phyloP scores from a whole-genome alignment of 2,888 invertebrate species.

The Tinea pellionella region DNA sequence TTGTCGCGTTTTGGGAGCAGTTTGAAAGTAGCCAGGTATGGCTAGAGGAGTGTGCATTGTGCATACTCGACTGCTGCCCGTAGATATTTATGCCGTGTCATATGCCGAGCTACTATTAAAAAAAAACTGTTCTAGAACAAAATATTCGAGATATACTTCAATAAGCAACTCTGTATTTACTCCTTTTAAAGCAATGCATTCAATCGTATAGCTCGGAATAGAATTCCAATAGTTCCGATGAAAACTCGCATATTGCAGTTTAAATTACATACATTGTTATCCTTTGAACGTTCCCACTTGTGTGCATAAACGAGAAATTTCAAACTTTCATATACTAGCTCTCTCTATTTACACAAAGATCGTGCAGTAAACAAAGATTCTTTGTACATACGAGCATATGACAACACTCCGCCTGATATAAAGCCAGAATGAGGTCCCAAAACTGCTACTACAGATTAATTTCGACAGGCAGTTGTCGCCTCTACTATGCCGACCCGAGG shows the following conservation, averaged over 20 bases:
- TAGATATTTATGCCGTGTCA: no score
- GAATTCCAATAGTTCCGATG: conserved; percentile 1
- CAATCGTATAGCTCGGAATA: neutral
- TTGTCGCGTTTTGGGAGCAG: no score
- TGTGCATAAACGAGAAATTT: neutral
- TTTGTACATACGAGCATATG: no score
- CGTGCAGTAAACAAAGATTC: neutral
- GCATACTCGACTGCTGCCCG: no score
- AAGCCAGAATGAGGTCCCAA: no score
- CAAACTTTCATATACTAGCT: neutral
- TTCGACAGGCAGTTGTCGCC: no score
- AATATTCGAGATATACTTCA: neutral
- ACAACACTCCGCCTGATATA: no score
- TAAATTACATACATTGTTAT: conserved; percentile 9
- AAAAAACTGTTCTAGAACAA: neutral
- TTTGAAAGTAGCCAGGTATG: no score
- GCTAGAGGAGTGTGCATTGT: no score
- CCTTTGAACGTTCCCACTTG: conserved; percentile 3
- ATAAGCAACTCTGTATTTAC: neutral
- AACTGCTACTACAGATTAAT: no score
- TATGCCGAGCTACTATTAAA: no score
- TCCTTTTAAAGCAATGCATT: neutral
- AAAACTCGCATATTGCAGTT: neutral
- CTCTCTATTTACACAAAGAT: conserved; percentile 5
- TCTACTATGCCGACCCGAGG: no score